Evolutionary conservation across 2,888 invertebrate genomes (phyloP).

Genomic region (Macrophya annulata): DNA sequence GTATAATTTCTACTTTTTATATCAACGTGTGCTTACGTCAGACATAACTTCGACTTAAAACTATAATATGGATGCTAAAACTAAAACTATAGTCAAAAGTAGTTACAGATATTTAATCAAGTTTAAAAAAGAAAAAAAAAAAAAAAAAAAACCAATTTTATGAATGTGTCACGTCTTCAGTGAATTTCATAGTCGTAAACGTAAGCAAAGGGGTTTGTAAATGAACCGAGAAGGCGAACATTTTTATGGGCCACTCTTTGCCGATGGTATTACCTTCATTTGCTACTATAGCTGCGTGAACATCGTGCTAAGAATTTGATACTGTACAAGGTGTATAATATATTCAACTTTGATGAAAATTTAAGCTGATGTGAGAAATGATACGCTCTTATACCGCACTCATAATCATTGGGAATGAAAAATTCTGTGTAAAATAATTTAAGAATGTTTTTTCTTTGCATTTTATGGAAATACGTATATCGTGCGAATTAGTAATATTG

Average conservation of each 20-base stretch:
- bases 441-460: neutral
- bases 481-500: slow-evolving; percentile 19
- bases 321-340: slow-evolving; percentile 22
- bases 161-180: slow-evolving; percentile 30
- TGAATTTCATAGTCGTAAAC: neutral
- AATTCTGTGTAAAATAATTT: slow-evolving; percentile 9
- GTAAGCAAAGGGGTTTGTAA: slow-evolving; percentile 15
- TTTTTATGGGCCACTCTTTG: slow-evolving; percentile 43
- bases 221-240: slow-evolving; percentile 36
- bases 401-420: slow-evolving; percentile 36
- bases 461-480: slow-evolving; percentile 7
- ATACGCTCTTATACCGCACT: slow-evolving; percentile 34
- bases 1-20: neutral
- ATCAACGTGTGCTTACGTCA: neutral
- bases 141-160: neutral
- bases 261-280: slow-evolving; percentile 40
- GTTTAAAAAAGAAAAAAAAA: neutral
- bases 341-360: slow-evolving; percentile 41
- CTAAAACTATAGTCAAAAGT: neutral
- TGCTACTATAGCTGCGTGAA: slow-evolving; percentile 39
- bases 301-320: slow-evolving; percentile 35
- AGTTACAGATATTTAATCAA: neutral
- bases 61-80: neutral
- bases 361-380: slow-evolving; percentile 39
- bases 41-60: neutral